Evolutionary conservation across 2,797 vertebrate genomes (phyloP).

Genomic region (Enteromius fasciolatus): DNA sequence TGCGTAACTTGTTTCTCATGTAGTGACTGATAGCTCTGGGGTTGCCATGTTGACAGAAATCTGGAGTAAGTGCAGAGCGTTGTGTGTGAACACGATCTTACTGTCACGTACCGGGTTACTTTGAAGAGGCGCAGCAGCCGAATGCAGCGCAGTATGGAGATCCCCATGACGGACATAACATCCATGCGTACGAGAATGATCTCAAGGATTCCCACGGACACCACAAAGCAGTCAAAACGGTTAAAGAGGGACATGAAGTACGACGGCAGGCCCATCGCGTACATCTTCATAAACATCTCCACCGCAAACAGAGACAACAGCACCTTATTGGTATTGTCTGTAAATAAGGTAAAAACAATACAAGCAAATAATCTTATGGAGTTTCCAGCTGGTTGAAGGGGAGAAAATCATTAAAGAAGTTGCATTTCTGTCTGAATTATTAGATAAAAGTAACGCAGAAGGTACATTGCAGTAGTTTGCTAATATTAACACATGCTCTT

Average conservation of each 20-base stretch:
- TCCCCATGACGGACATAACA: slow-evolving; percentile 86
- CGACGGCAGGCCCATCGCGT: slow-evolving; percentile 85
- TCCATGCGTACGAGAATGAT: slow-evolving; percentile 83
- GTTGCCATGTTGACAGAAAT: not conserved
- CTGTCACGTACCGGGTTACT: slow-evolving; percentile 82
- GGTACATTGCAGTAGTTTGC: not conserved
- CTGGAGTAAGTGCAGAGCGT: not conserved
- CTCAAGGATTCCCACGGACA: slow-evolving; percentile 87
- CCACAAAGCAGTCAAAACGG: slow-evolving; percentile 94
- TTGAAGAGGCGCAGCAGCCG: slow-evolving; percentile 91
- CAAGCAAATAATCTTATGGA: not conserved
- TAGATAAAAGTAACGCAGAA: not conserved
- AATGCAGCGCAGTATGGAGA: slow-evolving; percentile 93
- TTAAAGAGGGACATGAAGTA: slow-evolving; percentile 96
- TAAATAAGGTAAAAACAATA: not conserved
- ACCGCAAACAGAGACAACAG: slow-evolving; percentile 86
- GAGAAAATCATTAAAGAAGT: not conserved
- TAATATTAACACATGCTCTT: not conserved
- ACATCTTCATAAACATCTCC: slow-evolving; percentile 96
- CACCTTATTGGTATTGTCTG: slow-evolving; percentile 86
- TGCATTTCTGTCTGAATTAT: not conserved
- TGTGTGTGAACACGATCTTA: no score
- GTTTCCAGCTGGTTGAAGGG: not conserved
- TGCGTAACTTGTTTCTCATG: not conserved
- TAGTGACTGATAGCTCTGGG: not conserved